These are phyloP conservation scores for Bursaphelenchus okinawaensis DNA, from an alignment of 2,888 invertebrate genomes.

Conservation along the genomic window DNA sequence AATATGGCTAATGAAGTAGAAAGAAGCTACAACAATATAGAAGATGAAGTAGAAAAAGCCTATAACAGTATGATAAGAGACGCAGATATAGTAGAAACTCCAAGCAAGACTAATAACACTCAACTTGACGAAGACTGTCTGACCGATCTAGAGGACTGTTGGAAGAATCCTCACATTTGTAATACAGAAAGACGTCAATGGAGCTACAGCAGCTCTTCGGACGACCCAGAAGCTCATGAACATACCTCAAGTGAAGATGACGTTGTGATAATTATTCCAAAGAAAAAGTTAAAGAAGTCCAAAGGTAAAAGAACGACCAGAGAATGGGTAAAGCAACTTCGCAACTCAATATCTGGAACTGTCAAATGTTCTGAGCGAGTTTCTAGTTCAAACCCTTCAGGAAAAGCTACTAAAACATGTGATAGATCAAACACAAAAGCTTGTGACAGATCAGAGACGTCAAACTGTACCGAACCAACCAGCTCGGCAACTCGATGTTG, in stretches of 20 bases:
- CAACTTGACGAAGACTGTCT: background rate
- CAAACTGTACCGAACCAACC: too few species aligned
- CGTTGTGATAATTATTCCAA: background rate
- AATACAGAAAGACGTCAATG: slow-evolving; percentile 1
- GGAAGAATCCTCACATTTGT: background rate
- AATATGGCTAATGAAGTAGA: too few species aligned
- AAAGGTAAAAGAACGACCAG: background rate
- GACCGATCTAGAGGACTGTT: background rate
- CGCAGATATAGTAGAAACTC: too few species aligned
- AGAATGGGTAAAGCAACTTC: background rate
- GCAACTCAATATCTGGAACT: background rate
- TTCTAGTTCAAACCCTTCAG: too few species aligned
- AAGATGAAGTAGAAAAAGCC: too few species aligned
- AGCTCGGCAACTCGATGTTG: background rate
- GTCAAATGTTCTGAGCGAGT: background rate
- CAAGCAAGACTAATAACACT: background rate
- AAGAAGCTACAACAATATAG: too few species aligned
- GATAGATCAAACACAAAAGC: too few species aligned
- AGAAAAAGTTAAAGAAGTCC: background rate
- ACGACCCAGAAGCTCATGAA: background rate
- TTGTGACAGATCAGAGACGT: too few species aligned
- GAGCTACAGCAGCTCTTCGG: slow-evolving; percentile 3
- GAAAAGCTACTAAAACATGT: too few species aligned
- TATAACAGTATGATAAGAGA: too few species aligned
- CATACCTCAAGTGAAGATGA: background rate